phyloP scores from a whole-genome alignment of 2,888 invertebrate genomes.

The Cheilosia urbana region DNA sequence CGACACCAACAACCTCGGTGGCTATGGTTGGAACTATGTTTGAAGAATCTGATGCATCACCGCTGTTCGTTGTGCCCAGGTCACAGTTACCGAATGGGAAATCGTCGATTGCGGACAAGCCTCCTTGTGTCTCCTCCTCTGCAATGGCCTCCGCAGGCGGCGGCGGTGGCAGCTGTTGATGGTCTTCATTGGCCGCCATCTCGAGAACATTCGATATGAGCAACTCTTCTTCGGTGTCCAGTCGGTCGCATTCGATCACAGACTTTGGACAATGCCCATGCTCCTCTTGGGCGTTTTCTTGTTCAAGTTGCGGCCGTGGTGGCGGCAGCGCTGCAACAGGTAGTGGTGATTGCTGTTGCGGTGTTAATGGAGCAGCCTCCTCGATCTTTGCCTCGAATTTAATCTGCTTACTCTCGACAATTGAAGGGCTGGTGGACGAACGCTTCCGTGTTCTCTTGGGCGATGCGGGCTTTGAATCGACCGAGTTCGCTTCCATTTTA shows the following conservation, averaged over 20 bases:
- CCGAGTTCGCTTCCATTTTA: slow-evolving; percentile 38
- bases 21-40: slow-evolving; percentile 70
- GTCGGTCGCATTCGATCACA: slow-evolving; percentile 51
- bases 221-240: slow-evolving; percentile 63
- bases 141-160: slow-evolving; percentile 28
- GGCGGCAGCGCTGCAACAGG: background rate
- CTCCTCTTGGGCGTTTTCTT: slow-evolving; percentile 23
- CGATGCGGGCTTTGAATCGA: slow-evolving; percentile 28
- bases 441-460: slow-evolving; percentile 62
- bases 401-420: slow-evolving; percentile 61
- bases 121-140: slow-evolving; percentile 52
- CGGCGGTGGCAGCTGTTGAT: slow-evolving; percentile 32
- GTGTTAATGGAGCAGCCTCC: slow-evolving; percentile 28
- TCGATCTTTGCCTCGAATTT: slow-evolving; percentile 59
- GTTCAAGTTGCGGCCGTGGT: background rate
- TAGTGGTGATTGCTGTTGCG: background rate
- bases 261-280: slow-evolving; percentile 53
- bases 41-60: slow-evolving; percentile 63
- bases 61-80: slow-evolving; percentile 60
- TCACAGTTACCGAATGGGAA: slow-evolving; percentile 68
- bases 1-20: slow-evolving; percentile 48
- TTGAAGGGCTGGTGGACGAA: slow-evolving; percentile 63
- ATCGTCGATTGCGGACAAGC: slow-evolving; percentile 62
- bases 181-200: slow-evolving; percentile 53
- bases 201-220: slow-evolving; percentile 70